Evolutionary conservation across 2,888 invertebrate species (phyloP), one percentile per base, ranked within the genome.

Genomic region (Oxyscelio sp.): DNA sequence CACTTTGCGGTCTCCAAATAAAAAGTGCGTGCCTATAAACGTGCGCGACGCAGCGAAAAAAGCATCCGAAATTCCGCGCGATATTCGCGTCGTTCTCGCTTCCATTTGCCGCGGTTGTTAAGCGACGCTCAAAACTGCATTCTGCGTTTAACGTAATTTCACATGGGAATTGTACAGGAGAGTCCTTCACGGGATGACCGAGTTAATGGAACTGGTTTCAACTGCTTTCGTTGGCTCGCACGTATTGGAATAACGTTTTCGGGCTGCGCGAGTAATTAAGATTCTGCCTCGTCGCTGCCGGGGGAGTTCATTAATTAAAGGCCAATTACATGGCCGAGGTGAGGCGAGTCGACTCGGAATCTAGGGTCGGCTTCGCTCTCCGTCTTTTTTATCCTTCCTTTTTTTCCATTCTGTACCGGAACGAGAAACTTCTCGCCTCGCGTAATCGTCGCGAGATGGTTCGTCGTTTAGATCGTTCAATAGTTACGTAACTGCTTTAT

Each of bases 291-390:
- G 61, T 56, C 73, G 75, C 70, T 78, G 85, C 74, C 80, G 71
- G 88, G 84, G 87, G 88, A 90, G 91, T 92, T 90, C 90, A 92
- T 93, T 93, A 93, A 93, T 93, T 93, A 93, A 92, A 92, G 90
- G 89, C 91, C 92, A 93, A 93, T 93, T 93, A 92, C 90, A 89
- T 89, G 88, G 88, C 83, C 86, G 90, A 87, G 87, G 87, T 85
- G 86, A 89, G 86, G 83, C 71, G 80, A 78, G 56, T 70, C 80
- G 82, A 86, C 22, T 40, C 43, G 73, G 83, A 77, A 83, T 80
- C 87, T 83, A 70, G 75, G 66, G 45, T 54, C 80, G 70, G 75
- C 66, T 73, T 63, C 22, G 77, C 78, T 78, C 61, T 59, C 80
- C 73, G 40, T 59, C 58, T 61, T 17, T 61, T 56, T 74, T 31